Evolutionary conservation across 1,140 invertebrate species (phyloP).

Genomic region (Drosophila pruinosa): DNA sequence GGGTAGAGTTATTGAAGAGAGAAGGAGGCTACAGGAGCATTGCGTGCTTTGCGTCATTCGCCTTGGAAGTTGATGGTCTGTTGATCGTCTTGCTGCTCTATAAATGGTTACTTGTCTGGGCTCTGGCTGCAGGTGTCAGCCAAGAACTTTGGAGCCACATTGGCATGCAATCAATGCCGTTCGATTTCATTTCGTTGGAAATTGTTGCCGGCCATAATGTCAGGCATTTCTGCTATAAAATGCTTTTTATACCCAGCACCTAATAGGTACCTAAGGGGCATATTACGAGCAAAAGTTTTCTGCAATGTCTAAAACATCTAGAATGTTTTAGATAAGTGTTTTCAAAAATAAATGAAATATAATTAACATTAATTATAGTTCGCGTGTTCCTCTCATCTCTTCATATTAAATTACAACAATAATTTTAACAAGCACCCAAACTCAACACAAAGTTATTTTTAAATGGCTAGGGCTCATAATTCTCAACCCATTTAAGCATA

Average conservation of each 20-base stretch:
- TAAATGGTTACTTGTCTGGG: conserved; percentile 67
- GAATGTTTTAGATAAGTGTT: neutral
- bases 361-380: conserved; percentile 19
- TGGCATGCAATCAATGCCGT: conserved; percentile 80
- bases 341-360: conserved; percentile 26
- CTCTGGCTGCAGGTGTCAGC: conserved; percentile 71
- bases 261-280: neutral
- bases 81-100: conserved; percentile 78
- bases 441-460: neutral
- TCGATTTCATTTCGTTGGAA: conserved; percentile 76
- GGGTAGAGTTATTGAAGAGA: too few species aligned
- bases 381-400: neutral
- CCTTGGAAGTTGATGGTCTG: conserved; percentile 69
- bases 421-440: neutral
- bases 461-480: neutral
- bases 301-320: neutral
- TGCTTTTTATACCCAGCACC: conserved; percentile 19
- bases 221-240: conserved; percentile 62
- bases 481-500: neutral
- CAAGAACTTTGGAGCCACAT: conserved; percentile 80
- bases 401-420: neutral
- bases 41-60: conserved; percentile 76
- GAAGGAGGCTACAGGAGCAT: conserved; percentile 7
- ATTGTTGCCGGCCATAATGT: conserved; percentile 67
- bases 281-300: neutral